A percentile compares a stretch with the other conserved stretches of the same genome.
Conservation (phyloP, 2,113 vertebrate genomes). For the Bagarius yarrelli region DNA sequence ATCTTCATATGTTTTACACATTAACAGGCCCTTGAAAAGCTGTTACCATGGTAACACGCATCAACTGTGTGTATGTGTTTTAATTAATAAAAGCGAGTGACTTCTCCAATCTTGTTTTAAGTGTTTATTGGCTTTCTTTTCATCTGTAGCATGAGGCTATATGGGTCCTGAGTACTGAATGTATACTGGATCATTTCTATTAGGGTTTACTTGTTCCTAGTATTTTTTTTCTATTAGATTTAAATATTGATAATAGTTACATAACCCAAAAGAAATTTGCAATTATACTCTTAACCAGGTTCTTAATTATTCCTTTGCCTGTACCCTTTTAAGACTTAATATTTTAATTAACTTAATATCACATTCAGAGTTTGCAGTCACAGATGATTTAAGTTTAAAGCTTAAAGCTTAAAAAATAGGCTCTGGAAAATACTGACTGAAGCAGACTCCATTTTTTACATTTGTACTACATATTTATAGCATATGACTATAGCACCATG, state of each 20-base stretch:
- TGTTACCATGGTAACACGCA: constrained; percentile 29
- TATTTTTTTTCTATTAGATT: neutral
- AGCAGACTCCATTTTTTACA: neutral
- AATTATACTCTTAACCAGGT: neutral
- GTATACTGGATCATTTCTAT: neutral
- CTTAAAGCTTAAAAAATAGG: neutral
- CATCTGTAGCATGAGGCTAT: neutral
- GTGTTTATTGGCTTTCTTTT: neutral
- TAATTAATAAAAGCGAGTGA: neutral
- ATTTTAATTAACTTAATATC: too few relatives aligned
- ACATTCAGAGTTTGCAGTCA: neutral
- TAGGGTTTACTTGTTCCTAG: neutral
- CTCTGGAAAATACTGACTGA: neutral
- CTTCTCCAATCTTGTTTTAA: neutral
- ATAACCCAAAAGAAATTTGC: neutral
- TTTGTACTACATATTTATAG: too few relatives aligned
- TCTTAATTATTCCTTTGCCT: neutral
- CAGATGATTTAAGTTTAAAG: neutral
- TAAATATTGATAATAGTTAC: neutral
- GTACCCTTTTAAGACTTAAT: neutral
- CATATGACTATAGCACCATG: neutral
- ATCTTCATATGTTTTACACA: neutral
- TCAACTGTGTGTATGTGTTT: constrained; percentile 22
- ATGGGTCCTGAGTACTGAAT: too few relatives aligned
- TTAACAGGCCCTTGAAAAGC: constrained; percentile 13